Conservation (phyloP, 2,797 vertebrate species). For the Sciurus vulgaris region DNA sequence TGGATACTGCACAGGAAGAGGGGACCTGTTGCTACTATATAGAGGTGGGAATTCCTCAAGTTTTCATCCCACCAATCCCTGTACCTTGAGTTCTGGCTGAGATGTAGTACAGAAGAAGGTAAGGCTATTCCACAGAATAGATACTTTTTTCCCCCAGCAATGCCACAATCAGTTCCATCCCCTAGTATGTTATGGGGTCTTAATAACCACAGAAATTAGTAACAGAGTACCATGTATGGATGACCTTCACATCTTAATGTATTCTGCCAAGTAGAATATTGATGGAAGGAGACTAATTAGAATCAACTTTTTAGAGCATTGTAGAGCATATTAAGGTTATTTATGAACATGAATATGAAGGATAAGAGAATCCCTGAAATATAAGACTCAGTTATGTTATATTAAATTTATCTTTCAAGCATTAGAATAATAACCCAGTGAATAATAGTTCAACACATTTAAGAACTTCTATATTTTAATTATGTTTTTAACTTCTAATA, state of each 20-base stretch:
- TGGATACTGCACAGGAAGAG: neutral
- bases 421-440: neutral
- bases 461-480: constrained; percentile 1
- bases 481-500: neutral
- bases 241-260: neutral
- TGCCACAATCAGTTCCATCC: neutral
- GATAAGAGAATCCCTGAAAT: neutral
- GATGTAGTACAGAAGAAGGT: neutral
- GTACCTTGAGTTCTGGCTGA: neutral
- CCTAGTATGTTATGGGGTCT: neutral
- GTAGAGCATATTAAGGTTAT: neutral
- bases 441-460: neutral
- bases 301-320: neutral
- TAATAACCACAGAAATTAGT: neutral
- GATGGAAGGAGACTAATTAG: neutral
- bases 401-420: constrained; percentile 18
- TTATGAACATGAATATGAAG: neutral
- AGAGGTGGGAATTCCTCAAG: neutral
- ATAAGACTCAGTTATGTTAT: constrained; percentile 5
- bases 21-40: neutral
- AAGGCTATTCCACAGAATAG: neutral
- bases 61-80: neutral
- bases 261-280: neutral
- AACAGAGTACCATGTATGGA: neutral
- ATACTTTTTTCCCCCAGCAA: neutral